These are phyloP conservation scores for Montifringilla adamsi DNA, from an alignment of 2,113 vertebrate species.

Conservation along the genomic window DNA sequence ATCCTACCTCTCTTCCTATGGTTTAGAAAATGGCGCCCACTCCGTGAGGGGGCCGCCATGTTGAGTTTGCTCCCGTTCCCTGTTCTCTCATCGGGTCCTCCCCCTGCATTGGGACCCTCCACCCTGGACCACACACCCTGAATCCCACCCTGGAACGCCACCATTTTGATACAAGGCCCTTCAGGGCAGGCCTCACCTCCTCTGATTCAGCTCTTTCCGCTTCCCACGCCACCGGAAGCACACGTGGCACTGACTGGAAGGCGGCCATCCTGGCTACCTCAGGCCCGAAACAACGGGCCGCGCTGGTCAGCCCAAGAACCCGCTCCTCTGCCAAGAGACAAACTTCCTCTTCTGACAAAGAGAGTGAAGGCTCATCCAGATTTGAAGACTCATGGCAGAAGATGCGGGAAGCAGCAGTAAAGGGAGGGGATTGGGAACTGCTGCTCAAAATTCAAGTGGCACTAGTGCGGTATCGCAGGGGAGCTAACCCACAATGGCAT, in stretches of 20 bases:
- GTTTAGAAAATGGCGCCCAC: background rate
- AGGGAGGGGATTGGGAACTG: background rate
- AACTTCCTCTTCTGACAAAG: background rate
- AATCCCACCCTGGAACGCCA: no score
- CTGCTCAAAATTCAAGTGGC: background rate
- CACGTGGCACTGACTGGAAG: no score
- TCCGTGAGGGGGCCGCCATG: background rate
- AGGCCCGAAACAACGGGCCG: background rate
- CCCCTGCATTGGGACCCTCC: background rate
- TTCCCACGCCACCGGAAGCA: background rate
- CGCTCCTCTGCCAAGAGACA: background rate
- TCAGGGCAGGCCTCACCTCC: background rate
- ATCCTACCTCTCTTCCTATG: background rate
- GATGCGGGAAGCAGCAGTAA: background rate
- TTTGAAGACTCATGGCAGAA: background rate
- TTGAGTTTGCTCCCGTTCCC: background rate
- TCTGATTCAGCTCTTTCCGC: rapidly evolving
- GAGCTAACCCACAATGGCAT: background rate
- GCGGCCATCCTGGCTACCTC: background rate
- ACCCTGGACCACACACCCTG: no score
- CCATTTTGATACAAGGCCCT: background rate
- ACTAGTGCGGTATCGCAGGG: rapidly evolving
- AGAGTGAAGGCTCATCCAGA: background rate
- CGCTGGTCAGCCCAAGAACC: background rate
- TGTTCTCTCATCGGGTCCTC: background rate